Conservation (phyloP, 2,888 invertebrate genomes). For the Trilocha varians region DNA sequence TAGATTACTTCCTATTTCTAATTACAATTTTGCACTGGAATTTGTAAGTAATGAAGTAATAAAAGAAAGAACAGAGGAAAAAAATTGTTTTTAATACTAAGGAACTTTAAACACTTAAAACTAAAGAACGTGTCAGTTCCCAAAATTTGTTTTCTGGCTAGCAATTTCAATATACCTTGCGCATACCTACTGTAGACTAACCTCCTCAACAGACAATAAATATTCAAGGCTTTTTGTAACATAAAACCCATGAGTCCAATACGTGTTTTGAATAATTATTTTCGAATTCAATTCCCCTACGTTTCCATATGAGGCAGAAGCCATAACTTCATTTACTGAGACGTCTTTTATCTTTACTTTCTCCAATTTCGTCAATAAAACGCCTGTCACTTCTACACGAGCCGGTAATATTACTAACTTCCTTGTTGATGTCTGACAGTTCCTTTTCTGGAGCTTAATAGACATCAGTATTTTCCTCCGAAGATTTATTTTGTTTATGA, state of each 20-base stretch:
- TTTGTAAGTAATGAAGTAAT: too few relatives aligned
- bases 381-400: background rate
- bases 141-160: too few relatives aligned
- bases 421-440: background rate
- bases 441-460: background rate
- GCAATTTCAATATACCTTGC: too few relatives aligned
- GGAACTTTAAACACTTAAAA: too few relatives aligned
- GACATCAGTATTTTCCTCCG: background rate
- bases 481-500: background rate
- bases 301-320: background rate
- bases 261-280: constrained; percentile 7
- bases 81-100: too few relatives aligned
- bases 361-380: background rate
- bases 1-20: too few relatives aligned
- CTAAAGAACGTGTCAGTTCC: too few relatives aligned
- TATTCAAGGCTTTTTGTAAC: background rate
- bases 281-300: background rate
- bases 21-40: too few relatives aligned
- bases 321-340: background rate
- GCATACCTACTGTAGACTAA: too few relatives aligned
- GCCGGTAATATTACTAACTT: background rate
- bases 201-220: too few relatives aligned
- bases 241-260: background rate
- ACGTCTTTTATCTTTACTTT: background rate
- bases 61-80: too few relatives aligned